These are phyloP conservation scores for Eupithecia subumbrata DNA, from an alignment of 2,888 invertebrate genomes.

Conservation along the genomic window DNA sequence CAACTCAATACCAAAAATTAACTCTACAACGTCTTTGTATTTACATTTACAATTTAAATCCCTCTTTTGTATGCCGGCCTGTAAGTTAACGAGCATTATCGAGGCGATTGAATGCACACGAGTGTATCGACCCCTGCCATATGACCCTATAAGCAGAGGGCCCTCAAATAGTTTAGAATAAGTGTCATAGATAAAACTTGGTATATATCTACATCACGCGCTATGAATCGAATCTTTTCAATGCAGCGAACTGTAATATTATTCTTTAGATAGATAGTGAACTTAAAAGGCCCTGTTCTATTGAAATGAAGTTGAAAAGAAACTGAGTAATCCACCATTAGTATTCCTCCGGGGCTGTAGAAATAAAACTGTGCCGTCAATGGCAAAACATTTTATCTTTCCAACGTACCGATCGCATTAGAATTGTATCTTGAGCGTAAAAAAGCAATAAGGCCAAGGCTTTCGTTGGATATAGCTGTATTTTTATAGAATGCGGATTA, in stretches of 20 bases:
- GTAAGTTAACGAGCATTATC: constrained; percentile 53
- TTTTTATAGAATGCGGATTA: constrained; percentile 17
- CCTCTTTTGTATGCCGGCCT: constrained; percentile 51
- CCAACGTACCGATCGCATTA: constrained; percentile 60
- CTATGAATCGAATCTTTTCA: constrained; percentile 57
- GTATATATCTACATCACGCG: constrained; percentile 70
- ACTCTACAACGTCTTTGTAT: constrained; percentile 24
- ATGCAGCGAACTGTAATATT: constrained; percentile 43
- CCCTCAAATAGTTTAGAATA: constrained; percentile 65
- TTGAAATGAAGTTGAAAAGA: constrained; percentile 53
- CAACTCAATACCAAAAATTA: background rate
- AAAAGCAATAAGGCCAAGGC: constrained; percentile 63
- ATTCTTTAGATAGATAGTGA: constrained; percentile 21
- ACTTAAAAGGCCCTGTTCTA: constrained; percentile 45
- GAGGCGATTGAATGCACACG: constrained; percentile 68
- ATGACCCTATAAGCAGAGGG: constrained; percentile 75
- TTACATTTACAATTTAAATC: constrained; percentile 50
- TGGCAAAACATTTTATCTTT: constrained; percentile 62
- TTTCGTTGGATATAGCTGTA: constrained; percentile 53
- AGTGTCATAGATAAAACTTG: constrained; percentile 61
- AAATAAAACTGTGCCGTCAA: constrained; percentile 59
- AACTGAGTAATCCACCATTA: constrained; percentile 56
- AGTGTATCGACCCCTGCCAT: constrained; percentile 71
- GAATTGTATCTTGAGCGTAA: constrained; percentile 64
- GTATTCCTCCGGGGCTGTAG: constrained; percentile 56